Evolutionary conservation across 2,113 vertebrate genomes (phyloP).

Genomic region (Erythrolamprus reginae): DNA sequence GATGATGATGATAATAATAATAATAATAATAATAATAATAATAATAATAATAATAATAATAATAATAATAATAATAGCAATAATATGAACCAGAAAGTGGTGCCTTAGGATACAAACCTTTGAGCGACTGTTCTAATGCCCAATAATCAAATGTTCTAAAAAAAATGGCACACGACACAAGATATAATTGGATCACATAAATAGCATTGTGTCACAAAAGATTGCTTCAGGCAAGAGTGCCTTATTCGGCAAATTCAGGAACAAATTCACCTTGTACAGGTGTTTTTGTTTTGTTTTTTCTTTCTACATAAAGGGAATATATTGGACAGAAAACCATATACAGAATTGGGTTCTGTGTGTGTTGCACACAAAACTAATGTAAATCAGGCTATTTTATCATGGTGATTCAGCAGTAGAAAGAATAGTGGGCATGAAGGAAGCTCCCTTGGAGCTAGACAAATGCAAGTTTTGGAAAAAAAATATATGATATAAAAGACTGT

Average conservation of each 20-base stretch:
- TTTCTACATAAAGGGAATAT: background rate
- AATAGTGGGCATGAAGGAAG: background rate
- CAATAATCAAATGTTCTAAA: background rate
- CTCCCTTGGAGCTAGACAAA: background rate
- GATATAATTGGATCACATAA: background rate
- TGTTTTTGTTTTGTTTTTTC: background rate
- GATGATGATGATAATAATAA: no score
- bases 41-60: no score
- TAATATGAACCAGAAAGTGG: background rate
- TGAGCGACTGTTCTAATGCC: background rate
- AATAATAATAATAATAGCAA: no score
- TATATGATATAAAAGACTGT: background rate
- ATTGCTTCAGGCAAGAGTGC: background rate
- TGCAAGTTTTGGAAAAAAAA: background rate
- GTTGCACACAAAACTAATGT: background rate
- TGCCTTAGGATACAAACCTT: background rate
- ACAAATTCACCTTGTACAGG: background rate
- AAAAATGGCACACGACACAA: background rate
- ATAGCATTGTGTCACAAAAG: background rate
- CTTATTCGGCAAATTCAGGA: background rate
- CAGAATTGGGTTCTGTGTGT: background rate
- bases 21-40: no score
- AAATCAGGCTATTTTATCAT: background rate
- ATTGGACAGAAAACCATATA: background rate
- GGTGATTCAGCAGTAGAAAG: background rate